These are phyloP conservation scores for Gobio occitaniae DNA, from an alignment of 2,797 vertebrate species.

Conservation along the genomic window DNA sequence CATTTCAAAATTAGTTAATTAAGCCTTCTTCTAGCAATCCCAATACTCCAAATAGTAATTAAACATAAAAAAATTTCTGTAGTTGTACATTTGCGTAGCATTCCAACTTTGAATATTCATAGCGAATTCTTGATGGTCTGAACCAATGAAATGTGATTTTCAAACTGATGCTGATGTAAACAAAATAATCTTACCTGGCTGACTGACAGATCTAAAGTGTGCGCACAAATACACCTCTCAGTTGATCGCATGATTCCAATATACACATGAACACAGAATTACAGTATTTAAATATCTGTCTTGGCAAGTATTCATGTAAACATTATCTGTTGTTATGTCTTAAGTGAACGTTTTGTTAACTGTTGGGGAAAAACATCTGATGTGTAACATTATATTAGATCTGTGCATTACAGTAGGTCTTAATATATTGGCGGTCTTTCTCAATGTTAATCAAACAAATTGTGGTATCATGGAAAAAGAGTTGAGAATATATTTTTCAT, in stretches of 20 bases:
- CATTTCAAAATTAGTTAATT: too few species aligned
- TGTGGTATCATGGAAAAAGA: background rate
- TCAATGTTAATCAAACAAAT: constrained; percentile 66
- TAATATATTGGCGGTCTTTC: constrained; percentile 63
- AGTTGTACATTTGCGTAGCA: too few species aligned
- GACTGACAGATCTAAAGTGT: background rate
- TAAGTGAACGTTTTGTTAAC: background rate
- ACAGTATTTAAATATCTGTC: background rate
- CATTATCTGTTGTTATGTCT: background rate
- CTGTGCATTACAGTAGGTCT: background rate
- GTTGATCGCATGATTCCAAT: background rate
- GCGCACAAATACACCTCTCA: background rate
- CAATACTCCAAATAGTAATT: too few species aligned
- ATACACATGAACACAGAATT: background rate
- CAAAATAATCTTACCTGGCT: background rate
- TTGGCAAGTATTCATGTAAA: background rate
- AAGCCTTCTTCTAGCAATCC: too few species aligned
- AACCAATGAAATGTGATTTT: constrained; percentile 3
- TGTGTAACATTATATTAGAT: background rate
- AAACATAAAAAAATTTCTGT: too few species aligned
- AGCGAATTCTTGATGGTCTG: too few species aligned
- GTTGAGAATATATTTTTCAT: background rate
- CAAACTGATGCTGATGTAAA: background rate
- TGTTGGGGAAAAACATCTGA: background rate
- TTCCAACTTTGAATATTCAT: too few species aligned